phyloP scores from a whole-genome alignment of 2,888 invertebrate genomes.

The Cancer borealis region DNA sequence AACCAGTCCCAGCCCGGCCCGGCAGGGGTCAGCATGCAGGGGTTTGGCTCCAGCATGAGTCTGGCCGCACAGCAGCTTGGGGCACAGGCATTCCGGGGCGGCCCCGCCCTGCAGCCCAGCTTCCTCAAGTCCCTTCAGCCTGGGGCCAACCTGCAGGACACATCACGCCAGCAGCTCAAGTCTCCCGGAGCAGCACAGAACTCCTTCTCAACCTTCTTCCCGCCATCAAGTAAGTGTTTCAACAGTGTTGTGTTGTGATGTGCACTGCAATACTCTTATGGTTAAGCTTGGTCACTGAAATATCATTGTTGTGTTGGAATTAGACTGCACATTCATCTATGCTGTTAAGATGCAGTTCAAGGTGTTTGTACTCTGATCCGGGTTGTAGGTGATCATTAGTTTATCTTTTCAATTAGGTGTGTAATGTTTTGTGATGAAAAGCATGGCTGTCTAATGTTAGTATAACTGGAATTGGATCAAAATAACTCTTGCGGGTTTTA shows the following conservation, averaged over 20 bases:
- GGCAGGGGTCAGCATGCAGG: conserved; percentile 74
- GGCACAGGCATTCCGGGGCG: conserved; percentile 72
- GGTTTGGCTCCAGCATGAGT: conserved; percentile 75
- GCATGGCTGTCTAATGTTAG: no score
- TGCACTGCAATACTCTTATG: neutral
- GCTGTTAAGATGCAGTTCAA: neutral
- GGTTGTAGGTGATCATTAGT: no score
- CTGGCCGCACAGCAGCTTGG: conserved; percentile 76
- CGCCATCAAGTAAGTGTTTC: conserved; percentile 69
- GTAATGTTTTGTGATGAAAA: no score
- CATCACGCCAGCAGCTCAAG: conserved; percentile 76
- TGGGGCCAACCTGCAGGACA: conserved; percentile 73
- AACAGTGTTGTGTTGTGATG: neutral
- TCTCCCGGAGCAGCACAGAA: conserved; percentile 76
- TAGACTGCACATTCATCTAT: conserved; percentile 22
- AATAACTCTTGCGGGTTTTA: no score
- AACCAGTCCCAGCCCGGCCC: conserved; percentile 75
- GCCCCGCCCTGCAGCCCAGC: conserved; percentile 68
- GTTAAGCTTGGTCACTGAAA: conserved; percentile 4
- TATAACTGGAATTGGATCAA: no score
- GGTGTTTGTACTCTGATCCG: no score
- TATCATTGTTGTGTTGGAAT: neutral
- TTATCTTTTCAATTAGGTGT: no score
- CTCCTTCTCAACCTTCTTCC: conserved; percentile 75
- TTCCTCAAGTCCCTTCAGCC: conserved; percentile 76